Conservation (phyloP, 2,797 vertebrate species). For the Poecilia picta region DNA sequence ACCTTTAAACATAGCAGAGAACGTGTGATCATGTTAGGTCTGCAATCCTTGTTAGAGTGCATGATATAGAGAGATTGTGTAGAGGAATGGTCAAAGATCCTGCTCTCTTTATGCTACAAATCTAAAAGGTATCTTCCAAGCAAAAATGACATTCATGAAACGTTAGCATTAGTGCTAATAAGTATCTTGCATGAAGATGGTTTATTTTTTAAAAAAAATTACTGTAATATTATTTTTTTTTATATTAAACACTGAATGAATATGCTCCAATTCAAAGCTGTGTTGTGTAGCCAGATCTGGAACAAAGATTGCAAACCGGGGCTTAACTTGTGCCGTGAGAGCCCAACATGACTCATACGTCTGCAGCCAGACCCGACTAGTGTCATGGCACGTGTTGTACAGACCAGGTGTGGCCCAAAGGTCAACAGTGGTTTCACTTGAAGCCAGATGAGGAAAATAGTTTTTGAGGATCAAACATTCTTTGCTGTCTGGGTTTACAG, state of each 20-base stretch:
- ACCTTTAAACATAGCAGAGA: not conserved
- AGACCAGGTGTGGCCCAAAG: conserved; percentile 1
- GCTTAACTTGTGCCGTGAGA: not conserved
- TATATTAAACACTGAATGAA: not conserved
- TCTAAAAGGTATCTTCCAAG: not conserved
- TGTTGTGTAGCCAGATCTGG: not conserved
- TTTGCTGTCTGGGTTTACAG: not conserved
- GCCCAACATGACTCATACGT: not conserved
- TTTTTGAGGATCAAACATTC: not conserved
- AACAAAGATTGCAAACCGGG: not conserved
- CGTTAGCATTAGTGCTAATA: not conserved
- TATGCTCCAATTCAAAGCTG: not conserved
- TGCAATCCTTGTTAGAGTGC: not conserved
- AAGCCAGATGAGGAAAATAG: not conserved
- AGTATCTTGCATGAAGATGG: not conserved
- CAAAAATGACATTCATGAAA: not conserved
- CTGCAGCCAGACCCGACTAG: not conserved
- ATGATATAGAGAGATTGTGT: not conserved
- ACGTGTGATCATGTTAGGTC: not conserved
- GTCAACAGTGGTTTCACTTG: not conserved
- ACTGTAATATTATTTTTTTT: not conserved
- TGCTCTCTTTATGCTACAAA: not conserved
- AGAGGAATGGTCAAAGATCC: not conserved
- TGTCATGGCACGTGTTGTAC: not conserved
- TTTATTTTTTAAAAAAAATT: not conserved